Base-by-base conservation (phyloP, 2,113 vertebrate genomes). In the Lynx canadensis region DNA sequence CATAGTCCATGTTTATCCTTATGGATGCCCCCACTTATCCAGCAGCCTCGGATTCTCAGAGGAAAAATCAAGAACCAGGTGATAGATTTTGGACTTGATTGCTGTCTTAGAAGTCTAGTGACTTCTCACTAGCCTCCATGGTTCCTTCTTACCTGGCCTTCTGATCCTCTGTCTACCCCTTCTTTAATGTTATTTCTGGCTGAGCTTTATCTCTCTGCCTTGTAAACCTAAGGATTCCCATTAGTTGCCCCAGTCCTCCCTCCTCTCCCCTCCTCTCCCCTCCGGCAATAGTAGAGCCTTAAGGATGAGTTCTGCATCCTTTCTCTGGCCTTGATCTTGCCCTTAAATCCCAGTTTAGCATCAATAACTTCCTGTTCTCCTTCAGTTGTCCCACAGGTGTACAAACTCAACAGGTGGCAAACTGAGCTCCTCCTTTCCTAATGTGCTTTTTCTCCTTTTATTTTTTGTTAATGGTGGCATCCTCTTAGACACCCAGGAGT, bases 21-120 rank as follows among this genome's bases (percentile, higher is more conserved):
- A 57, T 14, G 29, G 3, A 9, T 12, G 36, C 16, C 13, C 45
- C 88, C 31, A 8, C 15, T 76, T 78, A 48, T 0, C 36, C 27
- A 52, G 71, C n/a, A 14, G 19, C 45, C 55, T 78, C 29, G 21
- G 89, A 50, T 88, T 69, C 41, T 96, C 89, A 73, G 33, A 86
- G 60, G 63, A 55, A 27, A 68, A 45, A 27, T 16, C 0, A 45
- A 93, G 63, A 78, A 36, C 31, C 38, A 31, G 80, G 63, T 36
- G 57, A 88, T 5, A 66, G 87, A 8, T 55, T 79, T 27, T 36
- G 23, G 91, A 3, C 27, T 50, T 7, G 31, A 0, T 7, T 23
- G 21, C 19, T n/a, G 0, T 3, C 45, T 45, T 90, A 48, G 2
- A 57, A 10, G 14, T 36, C 60, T 45, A 45, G 48, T 19, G 52